These are phyloP conservation scores for Papilio glaucus DNA, from an alignment of 1,140 invertebrate species.

Conservation along the genomic window DNA sequence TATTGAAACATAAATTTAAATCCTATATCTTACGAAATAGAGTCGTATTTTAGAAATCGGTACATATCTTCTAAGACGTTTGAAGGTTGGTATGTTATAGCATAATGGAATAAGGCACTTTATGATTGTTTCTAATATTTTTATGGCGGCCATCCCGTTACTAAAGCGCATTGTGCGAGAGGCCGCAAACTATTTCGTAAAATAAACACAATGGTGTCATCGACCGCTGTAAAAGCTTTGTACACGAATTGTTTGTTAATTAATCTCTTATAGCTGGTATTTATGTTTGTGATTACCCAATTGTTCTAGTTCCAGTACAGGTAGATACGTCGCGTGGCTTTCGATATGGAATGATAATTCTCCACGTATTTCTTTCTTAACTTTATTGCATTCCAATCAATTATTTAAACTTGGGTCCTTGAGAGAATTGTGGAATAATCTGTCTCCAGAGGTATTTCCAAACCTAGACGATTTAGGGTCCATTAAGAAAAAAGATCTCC, in stretches of 20 bases:
- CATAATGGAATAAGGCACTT: conserved; percentile 39
- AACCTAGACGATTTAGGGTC: no score
- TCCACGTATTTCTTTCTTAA: no score
- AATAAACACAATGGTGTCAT: conserved; percentile 40
- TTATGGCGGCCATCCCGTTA: conserved; percentile 56
- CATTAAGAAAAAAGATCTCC: no score
- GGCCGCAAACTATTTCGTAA: conserved; percentile 45
- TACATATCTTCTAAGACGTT: background rate
- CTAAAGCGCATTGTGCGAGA: conserved; percentile 44
- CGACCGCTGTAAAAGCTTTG: conserved; percentile 38
- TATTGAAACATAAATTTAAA: background rate
- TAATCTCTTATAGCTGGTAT: conserved; percentile 6
- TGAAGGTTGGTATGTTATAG: background rate
- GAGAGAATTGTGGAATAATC: no score
- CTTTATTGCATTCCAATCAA: no score
- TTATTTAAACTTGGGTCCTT: no score
- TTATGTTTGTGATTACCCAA: background rate
- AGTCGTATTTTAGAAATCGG: conserved; percentile 33
- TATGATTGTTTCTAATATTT: conserved; percentile 54
- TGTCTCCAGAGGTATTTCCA: no score
- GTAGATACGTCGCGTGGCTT: background rate
- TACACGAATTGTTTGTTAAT: conserved; percentile 27
- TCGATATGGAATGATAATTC: no score
- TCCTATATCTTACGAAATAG: background rate
- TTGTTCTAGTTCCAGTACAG: background rate